Base-by-base conservation (phyloP, 1,140 invertebrate species). In the Drosophila neocordata region DNA sequence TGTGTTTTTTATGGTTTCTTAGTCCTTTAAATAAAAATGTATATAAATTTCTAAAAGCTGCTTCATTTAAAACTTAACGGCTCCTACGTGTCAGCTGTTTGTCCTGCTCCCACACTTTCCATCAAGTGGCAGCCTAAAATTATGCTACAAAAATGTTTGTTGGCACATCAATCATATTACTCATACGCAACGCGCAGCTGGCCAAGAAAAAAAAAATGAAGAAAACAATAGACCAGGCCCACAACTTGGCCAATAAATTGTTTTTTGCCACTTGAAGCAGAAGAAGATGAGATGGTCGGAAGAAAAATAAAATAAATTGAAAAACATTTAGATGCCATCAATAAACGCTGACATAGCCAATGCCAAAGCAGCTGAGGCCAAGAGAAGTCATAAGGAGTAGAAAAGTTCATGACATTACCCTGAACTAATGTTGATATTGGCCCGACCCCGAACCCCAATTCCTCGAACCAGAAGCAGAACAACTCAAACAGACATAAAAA, bases 271-370 rank as follows among this genome's bases (percentile, higher is more conserved):
- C 12, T 48, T 8, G 8, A 18, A 7, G 15, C 56, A 27, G 18
- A 58, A 38, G 15, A 57, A 55, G 27, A 31, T 31, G 27, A 31
- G 1, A 31, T 31, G 27, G 27, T 31, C 27, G 27, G 27, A 77
- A 61, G 52, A 15, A 51, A 79, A 79, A 85, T 81, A 84, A 87
- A 87, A 87, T 87, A 87, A 87, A 87, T 87, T 88, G 82, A 87
- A 87, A 87, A 87, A 83, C 82, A 88, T 85, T 88, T 87, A 83
- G 82, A 82, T 68, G 83, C 79, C 83, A 87, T 88, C 82, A 87
- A 87, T 87, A 87, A 87, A 81, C 82, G 82, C 83, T 88, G 83
- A 88, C 82, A 88, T 73, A 87, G 82, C 73, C 78, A 73, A 67
- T 63, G 65, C 77, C 67, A 62, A 67, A 79, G 41, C 80, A 87